Conservation (phyloP, 2,888 invertebrate species). For the Falcaria lacertinaria region DNA sequence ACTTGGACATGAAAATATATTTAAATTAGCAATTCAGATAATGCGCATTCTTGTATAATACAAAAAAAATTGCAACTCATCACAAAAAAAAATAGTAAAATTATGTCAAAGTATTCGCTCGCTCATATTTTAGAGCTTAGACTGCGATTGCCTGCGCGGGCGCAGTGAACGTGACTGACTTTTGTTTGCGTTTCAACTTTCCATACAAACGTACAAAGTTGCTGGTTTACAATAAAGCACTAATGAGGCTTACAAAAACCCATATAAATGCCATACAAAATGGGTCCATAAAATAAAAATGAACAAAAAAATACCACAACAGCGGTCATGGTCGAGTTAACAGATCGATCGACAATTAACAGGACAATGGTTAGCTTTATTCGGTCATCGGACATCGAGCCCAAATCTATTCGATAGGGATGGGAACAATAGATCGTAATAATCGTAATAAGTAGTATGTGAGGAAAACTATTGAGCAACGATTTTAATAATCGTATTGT, state of each 20-base stretch:
- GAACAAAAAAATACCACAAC: slow-evolving; percentile 17
- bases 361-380: slow-evolving; percentile 40
- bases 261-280: neutral
- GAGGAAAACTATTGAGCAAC: too few relatives aligned
- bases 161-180: too few relatives aligned
- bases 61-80: too few relatives aligned
- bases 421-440: slow-evolving; percentile 16
- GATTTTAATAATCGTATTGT: too few relatives aligned
- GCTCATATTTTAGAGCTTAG: too few relatives aligned
- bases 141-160: too few relatives aligned
- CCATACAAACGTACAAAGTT: neutral
- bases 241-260: slow-evolving; percentile 13
- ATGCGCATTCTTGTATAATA: too few relatives aligned
- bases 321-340: slow-evolving; percentile 43
- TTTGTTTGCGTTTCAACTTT: neutral
- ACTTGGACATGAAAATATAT: too few relatives aligned
- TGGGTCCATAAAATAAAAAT: neutral
- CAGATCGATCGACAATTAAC: slow-evolving; percentile 54
- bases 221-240: slow-evolving; percentile 8
- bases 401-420: slow-evolving; percentile 21
- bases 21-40: too few relatives aligned
- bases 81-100: too few relatives aligned
- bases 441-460: neutral
- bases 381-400: slow-evolving; percentile 28
- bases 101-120: too few relatives aligned